Base-by-base conservation (phyloP, 1,140 invertebrate genomes). In the Ceratina australensis region DNA sequence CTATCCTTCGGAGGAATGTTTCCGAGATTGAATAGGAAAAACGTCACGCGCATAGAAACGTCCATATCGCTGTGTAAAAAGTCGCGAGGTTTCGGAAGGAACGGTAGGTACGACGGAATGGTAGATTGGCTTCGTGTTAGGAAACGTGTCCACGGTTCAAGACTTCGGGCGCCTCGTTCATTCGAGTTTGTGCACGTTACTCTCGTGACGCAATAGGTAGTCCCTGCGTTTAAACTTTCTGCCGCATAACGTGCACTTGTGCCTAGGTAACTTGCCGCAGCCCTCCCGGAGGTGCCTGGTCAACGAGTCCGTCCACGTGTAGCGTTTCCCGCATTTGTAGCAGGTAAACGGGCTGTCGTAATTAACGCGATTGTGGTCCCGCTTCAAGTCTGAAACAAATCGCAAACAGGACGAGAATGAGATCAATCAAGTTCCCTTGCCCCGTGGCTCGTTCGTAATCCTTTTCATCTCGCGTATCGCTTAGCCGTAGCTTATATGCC, bases 231-330 rank as follows among this genome's bases (percentile, higher is more conserved):
- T 81, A 64, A 89, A 90, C 73, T 73, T 80, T 28, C 84, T 74
- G 5, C 84, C 82, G 67, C 88, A 90, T 18, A 89, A 54, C 8
- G 74, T 76, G 65, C 88, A 90, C 24, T 63, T 74, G 64, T 87
- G 84, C 26, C 86, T 84, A 0, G 88, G 88, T 16, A 78, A 66
- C 15, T 79, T 63, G 2, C 87, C 87, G 87, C 94, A 95, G 85
- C 94, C 94, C 67, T 95, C 94, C 22, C 93, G 93, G 82, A 94
- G 90, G 80, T 95, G 94, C 42, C 94, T 90, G 75, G 93, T 93
- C 69, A 95, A 84, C 7, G 94, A 94, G 64, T 95, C 93, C 81
- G 94, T 94, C 66, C 94, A 92, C 54, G 93, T 92, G 85, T 95
- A 95, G 76, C 91, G 92, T 80, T 94, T 93, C 24, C 93, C 93